Percentiles rank a stretch among this genome's conserved stretches.
These are phyloP conservation scores for Achroia grisella DNA, from an alignment of 1,140 invertebrate genomes.

Conservation along the genomic window DNA sequence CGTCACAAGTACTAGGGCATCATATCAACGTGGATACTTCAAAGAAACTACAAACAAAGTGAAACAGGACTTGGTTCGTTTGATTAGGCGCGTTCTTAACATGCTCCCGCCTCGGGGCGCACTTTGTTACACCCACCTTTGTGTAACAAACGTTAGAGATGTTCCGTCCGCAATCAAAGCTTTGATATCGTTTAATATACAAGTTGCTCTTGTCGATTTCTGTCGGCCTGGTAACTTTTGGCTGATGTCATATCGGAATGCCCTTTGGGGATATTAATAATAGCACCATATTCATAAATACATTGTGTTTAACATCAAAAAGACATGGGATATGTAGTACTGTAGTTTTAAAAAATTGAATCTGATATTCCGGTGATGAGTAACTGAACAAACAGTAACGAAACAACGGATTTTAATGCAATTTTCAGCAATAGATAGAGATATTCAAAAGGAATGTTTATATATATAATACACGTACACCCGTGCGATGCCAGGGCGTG, in stretches of 20 bases:
- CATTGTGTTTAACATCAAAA: too few species aligned
- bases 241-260: neutral
- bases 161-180: slow-evolving; percentile 3
- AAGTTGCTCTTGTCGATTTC: slow-evolving; percentile 35
- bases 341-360: too few species aligned
- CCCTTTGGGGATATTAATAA: too few species aligned
- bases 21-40: slow-evolving; percentile 39
- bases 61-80: slow-evolving; percentile 35
- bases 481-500: too few species aligned
- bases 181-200: slow-evolving; percentile 24
- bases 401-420: too few species aligned
- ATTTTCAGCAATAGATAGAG: too few species aligned
- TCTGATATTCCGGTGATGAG: too few species aligned
- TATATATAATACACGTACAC: too few species aligned
- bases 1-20: slow-evolving; percentile 30
- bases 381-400: too few species aligned
- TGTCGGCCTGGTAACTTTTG: slow-evolving; percentile 10
- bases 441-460: too few species aligned
- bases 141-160: slow-evolving; percentile 29
- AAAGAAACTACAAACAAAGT: slow-evolving; percentile 51
- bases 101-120: slow-evolving; percentile 27
- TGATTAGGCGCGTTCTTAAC: slow-evolving; percentile 51
- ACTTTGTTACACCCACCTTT: slow-evolving; percentile 37
- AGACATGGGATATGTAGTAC: too few species aligned
- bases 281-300: too few species aligned